Base-by-base conservation (phyloP, 2,888 invertebrate genomes). In the Dynastes tityus region DNA sequence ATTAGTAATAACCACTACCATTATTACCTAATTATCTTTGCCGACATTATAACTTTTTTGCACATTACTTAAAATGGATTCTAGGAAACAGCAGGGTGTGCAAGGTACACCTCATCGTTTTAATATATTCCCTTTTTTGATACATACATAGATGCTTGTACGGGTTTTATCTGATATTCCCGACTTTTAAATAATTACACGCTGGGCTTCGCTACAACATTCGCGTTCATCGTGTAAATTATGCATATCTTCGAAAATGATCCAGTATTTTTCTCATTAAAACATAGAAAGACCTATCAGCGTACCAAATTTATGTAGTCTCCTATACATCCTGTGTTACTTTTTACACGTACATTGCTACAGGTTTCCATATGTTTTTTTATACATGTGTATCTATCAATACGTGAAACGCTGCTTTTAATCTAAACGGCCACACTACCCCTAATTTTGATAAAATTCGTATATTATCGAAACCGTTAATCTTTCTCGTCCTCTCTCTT, bases 241-340 rank as follows among this genome's bases (percentile, higher is more conserved):
- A 73, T 73, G 58, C 58, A 58, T 37, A 37, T 58, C 58, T 71
- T 58, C 22, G 37, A 40, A 73, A 32, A 58, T 40, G 73, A 73
- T 73, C 73, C 73, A 58, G 73, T 73, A 73, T 37, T 73, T 73
- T 45, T 73, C 73, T 73, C 73, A 73, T 73, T 73, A 73, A 73
- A 58, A 58, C 22, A 58, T 73, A 40, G 55, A 58, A 58, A 73
- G 40, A 58, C 73, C 73, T 73, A 61, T 73, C 73, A 22, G 27
- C 73, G 55, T 58, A 22, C 73, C 9, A 58, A 73, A 73, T 73
- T 73, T 73, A 73, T 73, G 58, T 58, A 45, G 45, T 1, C 9
- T 37, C 71, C 58, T 16, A 37, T 13, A 32, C 32, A 16, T 55
- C 40, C 40, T 58, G 73, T 27, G 37, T n/a, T 9, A 8, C 11